Conservation (phyloP, 2,113 vertebrate genomes). For the Fregetta grallaria region DNA sequence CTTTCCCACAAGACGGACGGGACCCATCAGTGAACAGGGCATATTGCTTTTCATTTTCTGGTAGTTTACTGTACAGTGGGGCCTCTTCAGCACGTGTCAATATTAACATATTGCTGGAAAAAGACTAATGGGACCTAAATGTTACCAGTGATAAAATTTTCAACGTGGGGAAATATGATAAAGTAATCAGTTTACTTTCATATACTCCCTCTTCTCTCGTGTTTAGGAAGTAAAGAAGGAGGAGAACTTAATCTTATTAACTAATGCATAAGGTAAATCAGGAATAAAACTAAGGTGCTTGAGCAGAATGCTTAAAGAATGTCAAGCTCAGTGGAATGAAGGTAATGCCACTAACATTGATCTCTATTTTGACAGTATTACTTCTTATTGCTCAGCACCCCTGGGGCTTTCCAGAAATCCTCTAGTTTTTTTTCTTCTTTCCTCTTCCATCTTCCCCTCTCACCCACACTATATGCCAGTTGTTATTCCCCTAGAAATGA, state of each 20-base stretch:
- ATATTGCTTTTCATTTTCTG: too few species aligned
- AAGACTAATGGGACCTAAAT: neutral
- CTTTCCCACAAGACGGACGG: too few species aligned
- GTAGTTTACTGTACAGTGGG: too few species aligned
- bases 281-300: neutral
- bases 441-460: neutral
- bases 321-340: neutral
- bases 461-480: neutral
- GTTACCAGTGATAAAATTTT: neutral
- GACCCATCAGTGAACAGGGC: too few species aligned
- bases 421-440: neutral
- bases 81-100: neutral
- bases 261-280: neutral
- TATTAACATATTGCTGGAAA: neutral
- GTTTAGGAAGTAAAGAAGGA: neutral
- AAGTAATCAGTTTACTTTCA: neutral
- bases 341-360: neutral
- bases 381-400: neutral
- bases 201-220: neutral
- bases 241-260: neutral
- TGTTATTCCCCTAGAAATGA: neutral
- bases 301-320: neutral
- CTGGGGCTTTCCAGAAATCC: neutral
- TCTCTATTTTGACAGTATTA: neutral
- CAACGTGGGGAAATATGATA: neutral